phyloP scores from a whole-genome alignment of 2,113 vertebrate genomes.

The Connochaetes taurinus region DNA sequence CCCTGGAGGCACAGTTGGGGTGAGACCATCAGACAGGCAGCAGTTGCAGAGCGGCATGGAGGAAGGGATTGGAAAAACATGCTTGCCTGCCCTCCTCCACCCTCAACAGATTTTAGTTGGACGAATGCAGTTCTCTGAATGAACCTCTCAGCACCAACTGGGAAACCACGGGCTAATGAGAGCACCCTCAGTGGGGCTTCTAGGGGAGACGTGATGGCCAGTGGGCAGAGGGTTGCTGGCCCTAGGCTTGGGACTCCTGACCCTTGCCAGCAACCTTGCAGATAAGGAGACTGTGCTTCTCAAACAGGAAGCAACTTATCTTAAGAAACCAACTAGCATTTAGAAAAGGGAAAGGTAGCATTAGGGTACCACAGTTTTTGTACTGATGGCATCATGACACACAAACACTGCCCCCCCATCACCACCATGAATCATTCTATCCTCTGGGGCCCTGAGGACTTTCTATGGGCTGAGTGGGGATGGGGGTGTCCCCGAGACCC shows the following conservation, averaged over 20 bases:
- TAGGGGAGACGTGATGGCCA: neutral
- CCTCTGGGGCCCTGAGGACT: neutral
- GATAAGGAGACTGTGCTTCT: neutral
- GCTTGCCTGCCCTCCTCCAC: no score
- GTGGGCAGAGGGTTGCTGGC: neutral
- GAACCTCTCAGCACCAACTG: no score
- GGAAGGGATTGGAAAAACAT: neutral
- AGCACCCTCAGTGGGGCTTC: neutral
- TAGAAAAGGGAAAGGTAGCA: neutral
- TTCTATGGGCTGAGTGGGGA: neutral
- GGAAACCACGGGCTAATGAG: neutral
- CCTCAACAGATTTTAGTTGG: neutral
- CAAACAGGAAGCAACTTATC: neutral
- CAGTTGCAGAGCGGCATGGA: neutral
- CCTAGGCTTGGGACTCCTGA: neutral
- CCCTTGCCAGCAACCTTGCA: neutral
- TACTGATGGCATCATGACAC: neutral
- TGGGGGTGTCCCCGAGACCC: neutral
- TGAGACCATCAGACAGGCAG: neutral
- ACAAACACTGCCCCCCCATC: neutral
- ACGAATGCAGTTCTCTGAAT: neutral
- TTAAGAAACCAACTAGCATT: neutral
- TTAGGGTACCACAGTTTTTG: neutral
- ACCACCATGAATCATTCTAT: fast-evolving
- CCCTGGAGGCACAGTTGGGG: neutral